A percentile compares a stretch with the other conserved stretches of the same genome.
phyloP scores from a whole-genome alignment of 2,888 invertebrate genomes.

The Bhutanitis thaidina region DNA sequence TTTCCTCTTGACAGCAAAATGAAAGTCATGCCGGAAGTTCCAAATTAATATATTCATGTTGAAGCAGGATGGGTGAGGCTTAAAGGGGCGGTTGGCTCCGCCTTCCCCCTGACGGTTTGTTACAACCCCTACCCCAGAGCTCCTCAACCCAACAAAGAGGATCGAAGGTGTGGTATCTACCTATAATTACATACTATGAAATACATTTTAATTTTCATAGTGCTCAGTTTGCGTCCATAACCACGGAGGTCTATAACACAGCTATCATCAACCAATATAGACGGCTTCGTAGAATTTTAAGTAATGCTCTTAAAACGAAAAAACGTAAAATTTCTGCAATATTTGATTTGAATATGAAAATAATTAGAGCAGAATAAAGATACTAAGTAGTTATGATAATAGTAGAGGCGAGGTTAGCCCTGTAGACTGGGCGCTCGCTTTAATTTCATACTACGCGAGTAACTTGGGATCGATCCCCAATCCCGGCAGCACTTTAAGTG shows the following conservation, averaged over 20 bases:
- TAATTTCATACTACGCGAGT: too few species aligned
- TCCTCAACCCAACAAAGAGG: constrained; percentile 35
- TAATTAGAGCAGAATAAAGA: too few species aligned
- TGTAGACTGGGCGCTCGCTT: too few species aligned
- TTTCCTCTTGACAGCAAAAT: constrained; percentile 11
- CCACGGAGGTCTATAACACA: too few species aligned
- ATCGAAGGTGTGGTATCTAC: constrained; percentile 16
- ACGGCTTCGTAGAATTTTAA: too few species aligned
- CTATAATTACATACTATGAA: constrained; percentile 8
- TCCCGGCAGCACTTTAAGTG: too few species aligned
- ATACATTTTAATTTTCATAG: constrained; percentile 1
- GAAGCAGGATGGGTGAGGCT: constrained; percentile 44
- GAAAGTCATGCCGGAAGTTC: constrained; percentile 41
- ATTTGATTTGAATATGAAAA: too few species aligned
- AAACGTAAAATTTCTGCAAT: too few species aligned
- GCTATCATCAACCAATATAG: background rate
- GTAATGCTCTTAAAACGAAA: too few species aligned
- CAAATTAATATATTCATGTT: constrained; percentile 53
- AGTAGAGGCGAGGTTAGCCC: too few species aligned
- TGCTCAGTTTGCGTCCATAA: background rate
- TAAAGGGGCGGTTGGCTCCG: constrained; percentile 46
- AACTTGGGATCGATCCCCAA: too few species aligned
- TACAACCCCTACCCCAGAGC: constrained; percentile 36
- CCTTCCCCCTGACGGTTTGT: constrained; percentile 32
- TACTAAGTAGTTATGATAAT: too few species aligned